Evolutionary conservation across 2,113 vertebrate genomes (phyloP), one percentile per base, ranked within the genome.

Genomic region (Hystrix brachyura): DNA sequence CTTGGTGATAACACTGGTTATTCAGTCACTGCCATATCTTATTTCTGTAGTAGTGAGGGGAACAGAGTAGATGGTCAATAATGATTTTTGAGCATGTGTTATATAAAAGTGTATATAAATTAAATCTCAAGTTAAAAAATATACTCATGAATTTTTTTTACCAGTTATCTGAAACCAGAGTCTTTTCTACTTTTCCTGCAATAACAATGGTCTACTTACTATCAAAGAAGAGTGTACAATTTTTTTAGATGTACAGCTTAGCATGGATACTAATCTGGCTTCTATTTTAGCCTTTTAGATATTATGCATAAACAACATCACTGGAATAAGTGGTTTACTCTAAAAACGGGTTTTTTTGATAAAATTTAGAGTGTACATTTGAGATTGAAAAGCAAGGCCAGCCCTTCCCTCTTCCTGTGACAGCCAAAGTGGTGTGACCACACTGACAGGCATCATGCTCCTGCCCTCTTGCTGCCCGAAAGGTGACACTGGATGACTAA

Each of bases 41-140:
- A 0, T 55, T 60, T 92, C 23, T n/a, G 0, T 67, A 90, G 74
- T 0, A 80, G 29, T 65, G 64, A 46, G 21, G 10, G 51, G 5
- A 59, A 12, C 1, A 29, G 1, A 1, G 23, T 60, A 92, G 29
- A 1, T 11, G 51, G 80, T 86, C n/a, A 65, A 3, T 9, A 62
- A 23, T 15, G 67, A 8, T 2, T 97, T 90, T 9, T 95, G 72
- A 17, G 4, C 80, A 89, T 93, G 48, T 62, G 1, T 90, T 87
- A 84, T 46, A 19, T 27, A 88, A 79, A 10, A 17, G 59, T 83
- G 59, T 25, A 2, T 53, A 88, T 14, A 83, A 55, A 67, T 95
- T 25, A 97, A 98, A 71, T 78, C 48, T 38, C 12, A 91, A 76
- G 71, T 18, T 85, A 94, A 72, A 72, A 78, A 81, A 71, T 87